Evolutionary conservation across 2,797 vertebrate species (phyloP), one percentile per base, ranked within the genome.

Genomic region (Discoglossus pictus): DNA sequence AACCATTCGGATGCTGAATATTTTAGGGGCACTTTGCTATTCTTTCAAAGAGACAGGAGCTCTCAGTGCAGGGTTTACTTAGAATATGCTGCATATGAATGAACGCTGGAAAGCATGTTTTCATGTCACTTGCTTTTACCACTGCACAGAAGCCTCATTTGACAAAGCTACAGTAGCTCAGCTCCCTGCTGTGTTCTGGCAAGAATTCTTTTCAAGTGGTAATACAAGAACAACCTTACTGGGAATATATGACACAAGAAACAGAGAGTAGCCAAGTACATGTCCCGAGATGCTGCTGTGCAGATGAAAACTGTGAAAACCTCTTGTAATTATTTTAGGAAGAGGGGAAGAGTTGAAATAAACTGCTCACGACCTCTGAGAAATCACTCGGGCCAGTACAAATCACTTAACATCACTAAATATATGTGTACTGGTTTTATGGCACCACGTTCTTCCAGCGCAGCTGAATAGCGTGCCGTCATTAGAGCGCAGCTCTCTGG

Each of bases 171-270:
- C 36, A 24, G 10, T 59, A 36, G 53, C 61, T 59, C 11, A 17
- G 38, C 20, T 52, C 35, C 52, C 61, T 6, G 61, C 61, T 64
- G 61, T 58, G 52, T 50, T 51, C 53, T 71, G 61, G 61, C 68
- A 65, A 65, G 36, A 23, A 52, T 65, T 52, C 56, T 24, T 65
- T 65, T 58, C 61, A 71, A 58, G 61, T 56, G 39, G 61, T 71
- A 71, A 64, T 71, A 51, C 61, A 50, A 40, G 44, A 58, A 71
- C 68, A 71, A 71, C 68, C 68, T 71, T 64, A 59, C 61, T 71
- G 68, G 68, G 68, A 71, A 71, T 64, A 65, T 71, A 25, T 71
- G 54, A 71, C 68, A 65, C 68, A 71, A 61, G 52, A 59, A 64
- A 50, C 42, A 59, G 39, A 65, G 47, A 71, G 60, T 50, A 43